Percentiles rank a stretch among this genome's conserved stretches.
Conservation (phyloP, 2,797 vertebrate species). For the Eptatretus atami region DNA sequence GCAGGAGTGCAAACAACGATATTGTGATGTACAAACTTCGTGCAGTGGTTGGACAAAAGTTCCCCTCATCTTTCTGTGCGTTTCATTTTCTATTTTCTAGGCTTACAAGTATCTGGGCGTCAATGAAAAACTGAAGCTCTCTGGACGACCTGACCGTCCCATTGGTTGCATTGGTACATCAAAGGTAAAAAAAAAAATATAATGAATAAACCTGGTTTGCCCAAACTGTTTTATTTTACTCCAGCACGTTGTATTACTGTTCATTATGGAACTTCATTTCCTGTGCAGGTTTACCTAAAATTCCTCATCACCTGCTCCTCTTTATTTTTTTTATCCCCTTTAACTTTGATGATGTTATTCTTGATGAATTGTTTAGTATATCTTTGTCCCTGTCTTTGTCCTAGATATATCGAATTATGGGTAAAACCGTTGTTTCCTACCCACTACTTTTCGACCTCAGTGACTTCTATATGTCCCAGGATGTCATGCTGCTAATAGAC, state of each 20-base stretch:
- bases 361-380: too few relatives aligned
- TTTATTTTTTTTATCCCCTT: too few relatives aligned
- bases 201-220: not conserved
- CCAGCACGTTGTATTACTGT: too few relatives aligned
- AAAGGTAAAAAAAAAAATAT: constrained; percentile 24
- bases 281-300: too few relatives aligned
- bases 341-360: too few relatives aligned
- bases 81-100: constrained; percentile 15
- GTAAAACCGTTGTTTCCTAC: constrained; percentile 88
- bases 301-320: too few relatives aligned
- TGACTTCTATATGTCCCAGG: constrained; percentile 96
- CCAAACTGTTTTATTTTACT: too few relatives aligned
- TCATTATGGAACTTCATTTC: too few relatives aligned
- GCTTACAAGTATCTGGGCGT: constrained; percentile 66
- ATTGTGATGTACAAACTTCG: too few relatives aligned
- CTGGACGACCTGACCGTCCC: constrained; percentile 62
- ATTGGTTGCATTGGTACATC: constrained; percentile 85
- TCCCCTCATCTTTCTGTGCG: too few relatives aligned
- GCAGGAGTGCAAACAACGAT: too few relatives aligned
- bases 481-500: constrained; percentile 88
- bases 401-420: constrained; percentile 84
- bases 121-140: constrained; percentile 64
- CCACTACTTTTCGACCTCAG: constrained; percentile 94
- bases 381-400: constrained; percentile 8
- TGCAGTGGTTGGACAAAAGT: too few relatives aligned